Evolutionary conservation across 2,888 invertebrate genomes (phyloP), one percentile per base, ranked within the genome.

Genomic region (Phyto melanocephala): DNA sequence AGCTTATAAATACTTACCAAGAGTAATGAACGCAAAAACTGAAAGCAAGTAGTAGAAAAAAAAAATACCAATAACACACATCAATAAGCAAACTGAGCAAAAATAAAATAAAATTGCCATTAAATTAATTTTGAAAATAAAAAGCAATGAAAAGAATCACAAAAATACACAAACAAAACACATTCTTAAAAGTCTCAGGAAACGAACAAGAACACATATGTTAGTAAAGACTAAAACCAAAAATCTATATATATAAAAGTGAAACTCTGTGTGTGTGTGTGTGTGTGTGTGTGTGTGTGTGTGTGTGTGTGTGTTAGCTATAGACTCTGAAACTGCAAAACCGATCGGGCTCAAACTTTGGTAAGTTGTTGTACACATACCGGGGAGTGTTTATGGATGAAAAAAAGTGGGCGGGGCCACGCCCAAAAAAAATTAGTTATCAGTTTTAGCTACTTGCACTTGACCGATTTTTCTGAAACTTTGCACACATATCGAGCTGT

Each of bases 1-100:
- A 47, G 83, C 80, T 80, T 83, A 84, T 86, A 85, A 84, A 86
- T 84, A 84, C 81, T 74, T 17, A 28, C 24, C 22, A 40, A 28
- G 11, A 68, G 58, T 17, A 65, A 68, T n/a, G 10, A 33, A 52
- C 10, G 28, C 42, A 2, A 28, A 42, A 2, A 50, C 47, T 50
- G 42, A 24, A 24, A 45, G 5, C 2, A 54, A 40, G 10, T n/a
- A 60, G 74, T n/a, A n/a, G n/a, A n/a, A n/a, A n/a, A n/a, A 81
- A 81, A 68, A 37, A 72, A 81, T 72, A 63, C 58, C 68, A 74
- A 81, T 62, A 79, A 72, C 68, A 71, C 68, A 79, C 71, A 68
- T 75, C 75, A 81, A 62, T 76, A 81, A 72, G 68, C 68, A 76
- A 81, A 77, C 65, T 58, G 47, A 71, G 35, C n/a, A 68, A 58